Conservation (phyloP, 2,888 invertebrate genomes). For the Dinocampus coccinellae region DNA sequence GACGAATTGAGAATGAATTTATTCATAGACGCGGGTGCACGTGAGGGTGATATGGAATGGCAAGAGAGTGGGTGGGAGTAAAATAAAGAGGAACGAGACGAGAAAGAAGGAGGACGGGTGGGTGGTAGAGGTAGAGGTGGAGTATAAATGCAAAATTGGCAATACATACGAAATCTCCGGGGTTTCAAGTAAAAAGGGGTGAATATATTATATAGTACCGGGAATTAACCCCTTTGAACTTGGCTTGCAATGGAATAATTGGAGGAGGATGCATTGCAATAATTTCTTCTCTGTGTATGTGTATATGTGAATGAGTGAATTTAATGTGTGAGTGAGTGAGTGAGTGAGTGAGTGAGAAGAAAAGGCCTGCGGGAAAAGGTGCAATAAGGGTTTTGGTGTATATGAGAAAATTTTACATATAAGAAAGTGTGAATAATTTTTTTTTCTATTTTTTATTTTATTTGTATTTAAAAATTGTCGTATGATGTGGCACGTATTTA, state of each 20-base stretch:
- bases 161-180: conserved; percentile 70
- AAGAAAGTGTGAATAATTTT: neutral
- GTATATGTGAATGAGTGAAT: neutral
- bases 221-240: conserved; percentile 65
- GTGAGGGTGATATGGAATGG: too few relatives aligned
- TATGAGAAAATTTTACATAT: neutral
- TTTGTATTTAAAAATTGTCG: neutral
- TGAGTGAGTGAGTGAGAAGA: neutral
- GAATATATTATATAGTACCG: conserved; percentile 66
- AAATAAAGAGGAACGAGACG: too few relatives aligned
- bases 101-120: too few relatives aligned
- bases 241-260: conserved; percentile 65
- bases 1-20: conserved; percentile 66
- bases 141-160: conserved; percentile 70
- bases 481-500: neutral
- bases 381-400: neutral
- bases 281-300: conserved; percentile 46
- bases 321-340: neutral
- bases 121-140: conserved; percentile 44
- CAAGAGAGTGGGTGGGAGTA: too few relatives aligned
- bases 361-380: neutral
- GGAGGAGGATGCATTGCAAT: conserved; percentile 59
- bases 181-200: conserved; percentile 69
- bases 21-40: conserved; percentile 63
- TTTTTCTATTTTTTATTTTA: neutral